phyloP scores from a whole-genome alignment of 2,888 invertebrate genomes.

The Megaustenia siamemsis region DNA sequence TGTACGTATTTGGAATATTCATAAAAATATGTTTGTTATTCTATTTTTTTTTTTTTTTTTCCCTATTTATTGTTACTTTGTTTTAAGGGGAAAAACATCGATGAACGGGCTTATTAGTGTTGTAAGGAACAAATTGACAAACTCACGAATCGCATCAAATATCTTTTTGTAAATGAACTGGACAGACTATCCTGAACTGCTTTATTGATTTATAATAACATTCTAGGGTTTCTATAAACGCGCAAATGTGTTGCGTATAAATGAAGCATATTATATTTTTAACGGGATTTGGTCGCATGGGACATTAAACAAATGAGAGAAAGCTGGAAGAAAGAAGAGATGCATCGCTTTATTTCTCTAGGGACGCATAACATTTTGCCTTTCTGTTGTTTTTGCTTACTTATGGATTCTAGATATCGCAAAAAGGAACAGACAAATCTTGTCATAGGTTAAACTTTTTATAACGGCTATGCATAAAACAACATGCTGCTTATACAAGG shows the following conservation, averaged over 20 bases:
- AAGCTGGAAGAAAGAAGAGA: neutral
- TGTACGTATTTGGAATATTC: no score
- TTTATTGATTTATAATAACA: neutral
- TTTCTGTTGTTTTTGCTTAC: neutral
- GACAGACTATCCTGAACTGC: neutral
- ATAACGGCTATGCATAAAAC: no score
- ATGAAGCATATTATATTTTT: neutral
- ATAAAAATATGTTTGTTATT: no score
- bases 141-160: no score
- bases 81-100: no score
- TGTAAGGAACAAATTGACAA: no score
- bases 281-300: neutral
- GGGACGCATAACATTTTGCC: neutral
- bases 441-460: no score
- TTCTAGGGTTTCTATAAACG: neutral
- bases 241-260: neutral
- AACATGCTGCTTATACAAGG: no score
- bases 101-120: no score
- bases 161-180: neutral
- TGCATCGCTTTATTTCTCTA: neutral
- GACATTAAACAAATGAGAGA: neutral
- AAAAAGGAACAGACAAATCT: no score
- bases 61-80: no score
- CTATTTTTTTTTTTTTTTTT: no score
- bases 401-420: neutral